A percentile compares a stretch with the other conserved stretches of the same genome.
Evolutionary conservation across 2,888 invertebrate genomes (phyloP).

Genomic region (Aleiodes testaceus): DNA sequence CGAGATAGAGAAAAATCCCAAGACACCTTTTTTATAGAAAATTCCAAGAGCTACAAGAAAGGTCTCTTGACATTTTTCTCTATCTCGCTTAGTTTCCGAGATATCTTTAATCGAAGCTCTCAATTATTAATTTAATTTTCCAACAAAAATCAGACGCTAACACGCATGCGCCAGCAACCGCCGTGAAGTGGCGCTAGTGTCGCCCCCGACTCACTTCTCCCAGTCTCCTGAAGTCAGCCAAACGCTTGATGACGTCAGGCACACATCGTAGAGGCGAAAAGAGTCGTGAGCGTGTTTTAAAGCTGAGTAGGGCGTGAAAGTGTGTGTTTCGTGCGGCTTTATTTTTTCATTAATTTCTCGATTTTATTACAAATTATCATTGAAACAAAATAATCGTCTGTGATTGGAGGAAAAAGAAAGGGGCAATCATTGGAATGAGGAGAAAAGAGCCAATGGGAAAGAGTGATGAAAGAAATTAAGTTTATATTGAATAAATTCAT

Average conservation of each 20-base stretch:
- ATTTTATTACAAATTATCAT: too few species aligned
- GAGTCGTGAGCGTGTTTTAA: conserved; percentile 65
- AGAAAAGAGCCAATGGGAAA: conserved; percentile 13
- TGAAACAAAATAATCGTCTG: too few species aligned
- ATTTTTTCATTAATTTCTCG: conserved; percentile 49
- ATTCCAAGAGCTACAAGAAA: too few species aligned
- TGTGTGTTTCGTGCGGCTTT: conserved; percentile 62
- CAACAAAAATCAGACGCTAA: too few species aligned
- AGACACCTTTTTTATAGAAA: too few species aligned
- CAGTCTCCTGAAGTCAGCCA: neutral
- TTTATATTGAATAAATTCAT: conserved; percentile 12
- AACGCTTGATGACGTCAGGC: conserved; percentile 67
- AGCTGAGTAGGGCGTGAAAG: conserved; percentile 70
- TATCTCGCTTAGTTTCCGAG: too few species aligned
- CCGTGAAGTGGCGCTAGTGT: conserved; percentile 14
- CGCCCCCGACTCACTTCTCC: neutral
- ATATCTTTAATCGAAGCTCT: too few species aligned
- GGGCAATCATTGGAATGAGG: conserved; percentile 21
- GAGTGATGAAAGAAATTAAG: conserved; percentile 43
- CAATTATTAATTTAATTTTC: too few species aligned
- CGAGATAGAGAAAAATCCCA: too few species aligned
- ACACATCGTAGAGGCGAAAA: conserved; percentile 58
- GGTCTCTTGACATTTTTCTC: too few species aligned
- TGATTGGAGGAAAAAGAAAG: neutral
- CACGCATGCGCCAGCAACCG: too few species aligned